These are phyloP conservation scores for Oreotrochilus melanogaster DNA, from an alignment of 2,113 vertebrate genomes.

Conservation along the genomic window DNA sequence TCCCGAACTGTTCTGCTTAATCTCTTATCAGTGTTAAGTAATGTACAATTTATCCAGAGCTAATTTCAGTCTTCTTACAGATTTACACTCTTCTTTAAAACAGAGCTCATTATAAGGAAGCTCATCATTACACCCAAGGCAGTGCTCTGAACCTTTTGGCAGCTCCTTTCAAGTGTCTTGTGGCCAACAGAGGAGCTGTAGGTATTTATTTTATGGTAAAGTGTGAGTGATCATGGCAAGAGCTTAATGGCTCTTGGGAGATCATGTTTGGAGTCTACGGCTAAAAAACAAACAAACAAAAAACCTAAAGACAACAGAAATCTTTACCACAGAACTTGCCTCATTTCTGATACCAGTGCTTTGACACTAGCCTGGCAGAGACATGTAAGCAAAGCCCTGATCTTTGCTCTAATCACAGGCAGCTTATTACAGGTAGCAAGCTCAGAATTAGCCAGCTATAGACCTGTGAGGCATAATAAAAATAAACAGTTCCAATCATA, in stretches of 20 bases:
- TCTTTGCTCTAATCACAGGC: neutral
- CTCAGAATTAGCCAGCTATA: neutral
- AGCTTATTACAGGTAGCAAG: neutral
- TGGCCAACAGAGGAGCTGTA: neutral
- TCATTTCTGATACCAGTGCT: neutral
- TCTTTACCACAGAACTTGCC: neutral
- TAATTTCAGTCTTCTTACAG: neutral
- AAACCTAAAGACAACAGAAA: neutral
- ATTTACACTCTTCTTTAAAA: neutral
- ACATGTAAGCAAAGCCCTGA: neutral
- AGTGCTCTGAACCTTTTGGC: neutral
- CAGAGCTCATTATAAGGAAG: neutral
- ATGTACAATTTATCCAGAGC: neutral
- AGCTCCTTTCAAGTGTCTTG: neutral
- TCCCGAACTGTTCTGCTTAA: neutral
- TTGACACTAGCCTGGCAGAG: neutral
- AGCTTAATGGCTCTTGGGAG: neutral
- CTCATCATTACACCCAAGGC: neutral
- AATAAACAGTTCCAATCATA: neutral
- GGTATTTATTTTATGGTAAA: neutral
- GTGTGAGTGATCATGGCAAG: neutral
- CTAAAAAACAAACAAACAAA: neutral
- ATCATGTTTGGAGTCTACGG: neutral
- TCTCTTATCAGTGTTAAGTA: neutral
- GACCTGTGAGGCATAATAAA: neutral